Evolutionary conservation across 2,113 vertebrate species (phyloP).

Genomic region (Paramormyrops kingsleyae): DNA sequence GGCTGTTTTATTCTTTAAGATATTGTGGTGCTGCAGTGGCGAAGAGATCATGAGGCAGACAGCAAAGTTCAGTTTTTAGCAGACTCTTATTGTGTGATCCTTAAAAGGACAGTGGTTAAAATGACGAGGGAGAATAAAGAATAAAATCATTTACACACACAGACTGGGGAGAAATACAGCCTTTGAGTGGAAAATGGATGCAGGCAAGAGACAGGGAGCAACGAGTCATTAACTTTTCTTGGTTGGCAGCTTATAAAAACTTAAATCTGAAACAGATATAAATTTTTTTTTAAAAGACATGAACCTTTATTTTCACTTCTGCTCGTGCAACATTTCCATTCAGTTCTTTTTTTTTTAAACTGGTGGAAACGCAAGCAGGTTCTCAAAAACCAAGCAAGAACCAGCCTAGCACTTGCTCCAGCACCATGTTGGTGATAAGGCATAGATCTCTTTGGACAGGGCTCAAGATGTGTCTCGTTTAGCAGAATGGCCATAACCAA

Average conservation of each 20-base stretch:
- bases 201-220: not conserved
- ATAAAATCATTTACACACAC: not conserved
- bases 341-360: not conserved
- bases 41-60: not conserved
- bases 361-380: not conserved
- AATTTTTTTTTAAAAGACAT: not conserved
- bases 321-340: not conserved
- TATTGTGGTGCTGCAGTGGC: no score
- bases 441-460: not conserved
- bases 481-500: not conserved
- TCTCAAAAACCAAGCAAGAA: not conserved
- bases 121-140: not conserved
- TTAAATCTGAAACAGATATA: not conserved
- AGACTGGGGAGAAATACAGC: not conserved
- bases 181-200: not conserved
- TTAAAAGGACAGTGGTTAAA: not conserved
- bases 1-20: not conserved
- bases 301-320: not conserved
- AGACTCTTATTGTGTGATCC: not conserved
- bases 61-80: not conserved
- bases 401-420: not conserved
- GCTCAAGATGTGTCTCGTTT: not conserved
- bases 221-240: not conserved
- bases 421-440: not conserved
- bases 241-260: not conserved